Conservation (phyloP, 1,140 invertebrate species). For the Drosophila mayri region DNA sequence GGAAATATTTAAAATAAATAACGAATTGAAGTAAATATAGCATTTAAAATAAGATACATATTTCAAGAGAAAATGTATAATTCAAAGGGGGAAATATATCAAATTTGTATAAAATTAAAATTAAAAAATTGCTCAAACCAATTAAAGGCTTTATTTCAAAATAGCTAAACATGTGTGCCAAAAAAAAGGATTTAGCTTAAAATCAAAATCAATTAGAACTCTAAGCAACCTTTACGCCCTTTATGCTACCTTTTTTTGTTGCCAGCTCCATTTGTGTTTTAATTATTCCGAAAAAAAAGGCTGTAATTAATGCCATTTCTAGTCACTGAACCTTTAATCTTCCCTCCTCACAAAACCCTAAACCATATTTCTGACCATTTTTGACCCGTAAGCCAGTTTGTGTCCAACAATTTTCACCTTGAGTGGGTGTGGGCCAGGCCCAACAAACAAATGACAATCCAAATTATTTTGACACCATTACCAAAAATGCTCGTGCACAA, state of each 20-base stretch:
- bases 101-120: background rate
- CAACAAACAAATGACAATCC: conserved; percentile 72
- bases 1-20: background rate
- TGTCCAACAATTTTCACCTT: conserved; percentile 50
- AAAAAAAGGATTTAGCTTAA: background rate
- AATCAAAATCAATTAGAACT: background rate
- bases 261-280: background rate
- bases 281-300: background rate
- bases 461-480: conserved; percentile 83
- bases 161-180: background rate
- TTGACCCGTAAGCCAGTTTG: background rate
- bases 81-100: background rate
- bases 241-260: background rate
- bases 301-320: background rate
- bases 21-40: background rate
- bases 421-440: conserved; percentile 17
- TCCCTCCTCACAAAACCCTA: background rate
- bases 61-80: too few species aligned
- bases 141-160: background rate
- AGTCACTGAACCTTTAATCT: conserved; percentile 3
- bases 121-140: background rate
- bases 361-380: background rate
- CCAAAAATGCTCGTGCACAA: conserved; percentile 53
- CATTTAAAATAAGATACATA: too few species aligned
- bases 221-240: background rate